Conservation (phyloP, 2,113 vertebrate genomes). For the Nettapus auritus region DNA sequence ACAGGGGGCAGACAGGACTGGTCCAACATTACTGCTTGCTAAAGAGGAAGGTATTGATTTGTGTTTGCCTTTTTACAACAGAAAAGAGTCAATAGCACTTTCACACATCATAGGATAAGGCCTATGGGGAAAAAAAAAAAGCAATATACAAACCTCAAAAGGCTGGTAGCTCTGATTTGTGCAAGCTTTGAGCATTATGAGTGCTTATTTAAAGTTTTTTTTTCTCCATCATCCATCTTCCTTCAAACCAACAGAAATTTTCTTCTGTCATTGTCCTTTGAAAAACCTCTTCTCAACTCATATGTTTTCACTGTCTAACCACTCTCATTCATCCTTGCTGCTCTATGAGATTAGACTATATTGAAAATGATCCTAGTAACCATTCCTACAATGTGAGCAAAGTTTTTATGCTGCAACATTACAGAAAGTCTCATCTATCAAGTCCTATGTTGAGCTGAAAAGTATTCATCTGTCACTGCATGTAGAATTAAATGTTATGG, state of each 20-base stretch:
- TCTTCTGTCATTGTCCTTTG: not conserved
- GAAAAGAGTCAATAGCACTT: not conserved
- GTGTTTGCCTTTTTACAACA: slow-evolving; percentile 48
- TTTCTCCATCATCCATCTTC: not conserved
- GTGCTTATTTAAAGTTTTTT: not conserved
- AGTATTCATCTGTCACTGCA: not conserved
- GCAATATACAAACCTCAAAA: slow-evolving; percentile 18
- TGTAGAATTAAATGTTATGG: not conserved
- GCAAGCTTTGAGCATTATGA: not conserved
- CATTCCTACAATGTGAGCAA: not conserved
- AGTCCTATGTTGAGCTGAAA: not conserved
- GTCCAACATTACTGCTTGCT: not conserved
- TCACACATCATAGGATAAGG: slow-evolving; percentile 37
- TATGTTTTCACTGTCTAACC: not conserved
- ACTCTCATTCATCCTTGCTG: not conserved
- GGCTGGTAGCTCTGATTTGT: slow-evolving; percentile 24
- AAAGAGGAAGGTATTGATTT: slow-evolving; percentile 55
- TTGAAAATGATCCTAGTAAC: not conserved
- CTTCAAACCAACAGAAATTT: not conserved
- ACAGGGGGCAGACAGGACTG: not conserved
- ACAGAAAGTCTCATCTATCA: not conserved
- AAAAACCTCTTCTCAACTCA: not conserved
- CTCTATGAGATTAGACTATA: not conserved
- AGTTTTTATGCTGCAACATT: not conserved
- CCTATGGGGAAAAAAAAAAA: slow-evolving; percentile 30